Base-by-base conservation (phyloP, 30 jellyfish, hydroid and myxozoan genomes). In the Hydractinia echinata region DNA sequence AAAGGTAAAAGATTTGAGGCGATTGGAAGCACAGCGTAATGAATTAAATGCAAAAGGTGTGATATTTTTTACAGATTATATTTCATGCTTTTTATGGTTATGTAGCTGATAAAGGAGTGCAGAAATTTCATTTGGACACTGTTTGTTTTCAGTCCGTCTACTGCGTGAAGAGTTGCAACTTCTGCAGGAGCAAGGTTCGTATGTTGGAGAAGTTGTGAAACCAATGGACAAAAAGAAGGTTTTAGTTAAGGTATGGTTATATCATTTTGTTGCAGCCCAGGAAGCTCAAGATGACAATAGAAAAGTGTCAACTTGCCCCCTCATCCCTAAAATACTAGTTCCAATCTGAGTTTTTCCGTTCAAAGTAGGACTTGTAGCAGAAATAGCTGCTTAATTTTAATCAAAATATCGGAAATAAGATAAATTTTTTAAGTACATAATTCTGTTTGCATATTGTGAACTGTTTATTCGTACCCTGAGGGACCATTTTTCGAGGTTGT, bases 151-250 rank as follows among this genome's bases (percentile, higher is more conserved):
- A 94, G 99, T 94, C 0, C 86, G 99, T 15, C 88, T 88, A 51
- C 78, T 94, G 53, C 79, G 96, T 15, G 99, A 94, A 78, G 99
- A 94, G 68, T 83, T 94, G 51, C 97, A 88, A 54, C 66, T 94
- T 67, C 66, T 94, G 11, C 97, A 88, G 82, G 97, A 94, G 77
- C 97, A 88, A 86, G 96, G 97, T 4, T 94, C 99, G 9, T 88
- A 86, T 83, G 99, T 94, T 73, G 99, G 99, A 11, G 99, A 94
- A 83, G 97, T 94, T 15, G 94, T 94, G 20, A 88, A 88, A 56
- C 96, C 96, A 72, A 94, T 94, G 96, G 99, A 89, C 76, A 94
- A 88, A 73, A 88, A 94, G 76, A 94, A 94, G 73, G 99, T 89
- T 77, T 83, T 94, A 54, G 99, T 94, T 79, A 94, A 94, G 96